Percentiles rank a stretch among this genome's conserved stretches.
Evolutionary conservation across 2,113 vertebrate species (phyloP).

Genomic region (Oplegnathus fasciatus): DNA sequence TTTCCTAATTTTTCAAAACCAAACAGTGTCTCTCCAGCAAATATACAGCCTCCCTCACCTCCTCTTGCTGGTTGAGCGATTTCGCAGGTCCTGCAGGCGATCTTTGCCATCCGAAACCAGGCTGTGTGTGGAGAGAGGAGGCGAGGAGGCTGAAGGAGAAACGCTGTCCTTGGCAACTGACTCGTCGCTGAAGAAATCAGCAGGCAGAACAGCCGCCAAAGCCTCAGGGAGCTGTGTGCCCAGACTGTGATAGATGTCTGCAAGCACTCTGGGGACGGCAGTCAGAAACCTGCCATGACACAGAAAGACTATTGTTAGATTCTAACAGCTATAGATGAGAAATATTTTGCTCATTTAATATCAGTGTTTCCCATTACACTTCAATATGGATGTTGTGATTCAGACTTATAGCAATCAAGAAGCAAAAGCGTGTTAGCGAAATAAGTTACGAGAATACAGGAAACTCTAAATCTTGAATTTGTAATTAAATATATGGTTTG

Average conservation of each 20-base stretch:
- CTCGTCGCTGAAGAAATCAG: slow-evolving; percentile 95
- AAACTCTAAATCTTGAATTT: neutral
- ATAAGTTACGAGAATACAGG: neutral
- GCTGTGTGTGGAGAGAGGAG: slow-evolving; percentile 72
- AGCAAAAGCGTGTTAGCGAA: too few relatives aligned
- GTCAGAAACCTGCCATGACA: slow-evolving; percentile 85
- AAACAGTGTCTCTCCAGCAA: neutral
- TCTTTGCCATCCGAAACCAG: slow-evolving; percentile 68
- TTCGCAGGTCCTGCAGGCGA: slow-evolving; percentile 89
- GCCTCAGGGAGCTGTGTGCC: slow-evolving; percentile 90
- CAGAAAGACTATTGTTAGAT: neutral
- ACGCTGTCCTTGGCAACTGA: slow-evolving; percentile 87
- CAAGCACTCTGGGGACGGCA: slow-evolving; percentile 88
- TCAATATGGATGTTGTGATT: neutral
- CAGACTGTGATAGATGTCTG: slow-evolving; percentile 90
- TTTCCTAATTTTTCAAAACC: neutral
- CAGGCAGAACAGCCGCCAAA: slow-evolving; percentile 89
- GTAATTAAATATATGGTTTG: neutral
- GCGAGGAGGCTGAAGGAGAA: slow-evolving; percentile 81
- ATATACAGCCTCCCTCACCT: slow-evolving; percentile 77
- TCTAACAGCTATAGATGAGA: neutral
- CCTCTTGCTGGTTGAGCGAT: slow-evolving; percentile 89
- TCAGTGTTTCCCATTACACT: neutral
- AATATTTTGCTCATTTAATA: neutral
- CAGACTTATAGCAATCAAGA: neutral